Base-by-base conservation (phyloP, 2,113 vertebrate genomes). In the Phyllopteryx taeniolatus region DNA sequence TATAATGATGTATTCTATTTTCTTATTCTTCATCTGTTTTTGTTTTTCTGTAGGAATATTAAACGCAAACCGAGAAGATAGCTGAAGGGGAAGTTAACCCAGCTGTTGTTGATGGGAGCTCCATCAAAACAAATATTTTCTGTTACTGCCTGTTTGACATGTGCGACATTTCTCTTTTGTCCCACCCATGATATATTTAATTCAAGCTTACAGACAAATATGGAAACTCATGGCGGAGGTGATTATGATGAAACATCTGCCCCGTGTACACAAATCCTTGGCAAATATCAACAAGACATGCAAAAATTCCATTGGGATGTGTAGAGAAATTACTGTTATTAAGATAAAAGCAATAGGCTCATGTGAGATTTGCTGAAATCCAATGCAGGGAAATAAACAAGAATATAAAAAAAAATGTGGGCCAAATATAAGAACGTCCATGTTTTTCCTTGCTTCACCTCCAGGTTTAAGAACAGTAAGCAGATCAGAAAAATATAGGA, bases 221-320 rank as follows among this genome's bases (percentile, higher is more conserved):
- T 42, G 65, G n/a, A 66, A 71, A 70, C 12, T 72, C 13, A 76
- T 43, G 31, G 8, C 4, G 22, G 49, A 75, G 71, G 76, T 61
- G 31, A 83, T 63, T 59, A 43, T 57, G 61, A 70, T 75, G n/a
- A 79, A 73, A 84, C 67, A 83, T 81, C 79, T 79, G 76, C 31
- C 46, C 68, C 47, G 68, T 67, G 43, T 71, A 43, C 0, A 5
- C 59, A 80, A 79, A 82, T 78, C 79, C 17, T 43, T 62, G 33
- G 19, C 22, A 80, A 77, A 79, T 80, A 70, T 73, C 22, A 63
- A 61, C 12, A 59, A 51, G 44, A 33, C 49, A 67, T 68, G 67
- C 71, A 63, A 17, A 35, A 65, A 76, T 74, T 76, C 72, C 71
- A 19, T 42, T 72, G 73, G 68, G 75, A 76, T 71, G 33, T 77